Percentiles rank a stretch among this genome's conserved stretches.
phyloP scores from a whole-genome alignment of 2,888 invertebrate species.

The Andrena bicolor region DNA sequence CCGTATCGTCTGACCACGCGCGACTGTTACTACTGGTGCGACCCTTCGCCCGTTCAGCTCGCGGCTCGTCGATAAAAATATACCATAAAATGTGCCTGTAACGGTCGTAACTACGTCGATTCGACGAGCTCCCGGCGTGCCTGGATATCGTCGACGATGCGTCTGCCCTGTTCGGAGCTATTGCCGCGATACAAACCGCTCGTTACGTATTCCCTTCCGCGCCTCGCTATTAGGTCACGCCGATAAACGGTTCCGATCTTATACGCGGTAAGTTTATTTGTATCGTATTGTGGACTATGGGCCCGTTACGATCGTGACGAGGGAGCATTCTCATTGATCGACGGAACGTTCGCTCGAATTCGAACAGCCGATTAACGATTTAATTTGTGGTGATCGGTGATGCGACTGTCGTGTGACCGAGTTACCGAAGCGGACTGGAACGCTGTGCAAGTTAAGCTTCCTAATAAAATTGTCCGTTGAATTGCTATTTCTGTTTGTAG shows the following conservation, averaged over 20 bases:
- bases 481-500: no score
- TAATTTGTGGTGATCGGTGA: neutral
- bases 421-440: neutral
- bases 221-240: conserved; percentile 41
- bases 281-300: conserved; percentile 11
- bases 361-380: conserved; percentile 30
- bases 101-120: conserved; percentile 72
- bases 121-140: conserved; percentile 46
- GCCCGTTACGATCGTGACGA: neutral
- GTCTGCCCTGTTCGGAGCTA: conserved; percentile 51
- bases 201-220: conserved; percentile 38
- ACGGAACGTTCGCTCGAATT: conserved; percentile 16
- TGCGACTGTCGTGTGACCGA: neutral
- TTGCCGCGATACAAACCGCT: conserved; percentile 42
- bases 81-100: conserved; percentile 71
- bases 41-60: conserved; percentile 59
- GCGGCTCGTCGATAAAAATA: conserved; percentile 71
- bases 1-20: conserved; percentile 69
- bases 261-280: conserved; percentile 22
- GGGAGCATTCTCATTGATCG: neutral
- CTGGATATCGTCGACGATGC: conserved; percentile 62
- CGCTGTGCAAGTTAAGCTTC: neutral
- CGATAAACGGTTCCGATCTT: conserved; percentile 41
- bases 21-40: conserved; percentile 68
- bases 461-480: conserved; percentile 7